Evolutionary conservation across 2,113 vertebrate genomes (phyloP).

Genomic region (Monarcha castaneiventris): DNA sequence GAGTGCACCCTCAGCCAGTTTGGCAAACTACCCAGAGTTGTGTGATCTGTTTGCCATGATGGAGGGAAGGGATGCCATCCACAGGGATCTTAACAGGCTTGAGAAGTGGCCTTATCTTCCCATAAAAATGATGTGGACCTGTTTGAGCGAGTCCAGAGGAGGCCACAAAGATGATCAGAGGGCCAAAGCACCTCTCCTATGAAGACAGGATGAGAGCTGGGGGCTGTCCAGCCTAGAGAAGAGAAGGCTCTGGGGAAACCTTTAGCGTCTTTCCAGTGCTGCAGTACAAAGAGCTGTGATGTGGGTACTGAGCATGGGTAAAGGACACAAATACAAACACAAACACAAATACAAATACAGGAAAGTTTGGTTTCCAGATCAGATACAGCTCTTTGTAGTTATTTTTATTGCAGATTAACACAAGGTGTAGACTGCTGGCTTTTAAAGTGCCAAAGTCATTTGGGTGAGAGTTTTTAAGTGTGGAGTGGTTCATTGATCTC

Average conservation of each 20-base stretch:
- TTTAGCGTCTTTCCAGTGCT: neutral
- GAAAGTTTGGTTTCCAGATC: neutral
- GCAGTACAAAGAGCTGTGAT: neutral
- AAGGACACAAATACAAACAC: neutral
- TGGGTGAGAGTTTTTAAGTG: neutral
- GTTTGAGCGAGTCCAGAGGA: neutral
- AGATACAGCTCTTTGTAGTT: neutral
- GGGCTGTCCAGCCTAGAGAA: neutral
- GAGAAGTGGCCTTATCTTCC: neutral
- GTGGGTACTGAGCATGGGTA: neutral
- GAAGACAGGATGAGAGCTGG: neutral
- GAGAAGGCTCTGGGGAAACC: neutral
- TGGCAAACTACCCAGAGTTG: rapidly evolving
- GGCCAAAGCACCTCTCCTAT: neutral
- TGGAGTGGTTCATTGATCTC: neutral
- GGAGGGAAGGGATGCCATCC: neutral
- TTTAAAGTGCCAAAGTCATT: neutral
- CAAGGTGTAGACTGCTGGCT: neutral
- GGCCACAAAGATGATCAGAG: neutral
- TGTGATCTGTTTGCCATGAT: neutral
- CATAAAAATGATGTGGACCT: neutral
- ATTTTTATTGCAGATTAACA: neutral
- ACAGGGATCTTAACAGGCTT: neutral
- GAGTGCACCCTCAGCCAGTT: neutral
- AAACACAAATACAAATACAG: neutral